Conservation (phyloP, 1,140 invertebrate species). For the Monochamus saltuarius region DNA sequence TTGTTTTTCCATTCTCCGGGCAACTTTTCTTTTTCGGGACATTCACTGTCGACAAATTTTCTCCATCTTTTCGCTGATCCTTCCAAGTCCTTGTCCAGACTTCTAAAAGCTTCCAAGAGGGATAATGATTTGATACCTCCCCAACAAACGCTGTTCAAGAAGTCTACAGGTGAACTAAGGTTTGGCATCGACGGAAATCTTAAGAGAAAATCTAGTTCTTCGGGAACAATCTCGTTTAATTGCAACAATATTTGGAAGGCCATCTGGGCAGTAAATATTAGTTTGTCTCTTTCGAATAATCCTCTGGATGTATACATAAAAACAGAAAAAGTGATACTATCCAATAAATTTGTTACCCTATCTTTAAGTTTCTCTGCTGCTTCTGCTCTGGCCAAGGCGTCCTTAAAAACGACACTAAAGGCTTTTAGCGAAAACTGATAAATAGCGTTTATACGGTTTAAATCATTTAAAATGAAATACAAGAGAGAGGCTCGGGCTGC, state of each 20-base stretch:
- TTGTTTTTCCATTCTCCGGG: slow-evolving; percentile 98
- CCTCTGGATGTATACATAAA: slow-evolving; percentile 88
- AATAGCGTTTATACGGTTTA: slow-evolving; percentile 92
- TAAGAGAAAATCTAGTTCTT: slow-evolving; percentile 86
- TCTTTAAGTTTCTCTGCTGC: slow-evolving; percentile 66
- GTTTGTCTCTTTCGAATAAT: slow-evolving; percentile 90
- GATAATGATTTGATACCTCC: slow-evolving; percentile 83
- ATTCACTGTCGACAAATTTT: slow-evolving; percentile 88
- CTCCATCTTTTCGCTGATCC: slow-evolving; percentile 84
- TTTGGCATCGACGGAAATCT: slow-evolving; percentile 71
- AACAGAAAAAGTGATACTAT: slow-evolving; percentile 84
- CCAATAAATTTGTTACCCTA: slow-evolving; percentile 79
- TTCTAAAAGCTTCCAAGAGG: slow-evolving; percentile 78
- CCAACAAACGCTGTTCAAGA: slow-evolving; percentile 82
- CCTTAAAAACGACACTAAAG: slow-evolving; percentile 90
- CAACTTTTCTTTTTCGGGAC: slow-evolving; percentile 90
- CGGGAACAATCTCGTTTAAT: slow-evolving; percentile 65
- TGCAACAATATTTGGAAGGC: slow-evolving; percentile 68
- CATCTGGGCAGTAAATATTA: slow-evolving; percentile 89
- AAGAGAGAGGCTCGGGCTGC: slow-evolving; percentile 84
- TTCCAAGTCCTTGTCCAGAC: slow-evolving; percentile 91
- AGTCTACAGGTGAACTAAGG: slow-evolving; percentile 76
- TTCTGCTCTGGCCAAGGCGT: slow-evolving; percentile 75
- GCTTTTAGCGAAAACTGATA: slow-evolving; percentile 97
- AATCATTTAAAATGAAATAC: slow-evolving; percentile 93